Evolutionary conservation across 23 tunicate species (phyloP).

Genomic region (Corella eumyota): DNA sequence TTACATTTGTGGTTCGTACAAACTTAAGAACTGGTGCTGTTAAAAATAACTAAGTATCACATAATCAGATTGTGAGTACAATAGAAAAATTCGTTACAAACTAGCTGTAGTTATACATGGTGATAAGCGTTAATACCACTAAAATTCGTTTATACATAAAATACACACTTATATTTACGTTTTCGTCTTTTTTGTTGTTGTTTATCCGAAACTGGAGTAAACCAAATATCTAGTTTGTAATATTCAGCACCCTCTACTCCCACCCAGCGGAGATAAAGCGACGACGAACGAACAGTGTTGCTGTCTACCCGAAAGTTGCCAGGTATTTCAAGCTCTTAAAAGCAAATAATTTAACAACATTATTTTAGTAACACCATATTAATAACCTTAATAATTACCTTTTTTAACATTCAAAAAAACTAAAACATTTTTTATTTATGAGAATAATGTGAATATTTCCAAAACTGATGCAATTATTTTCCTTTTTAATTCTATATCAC

Average conservation of each 20-base stretch:
- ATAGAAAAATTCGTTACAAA: no score
- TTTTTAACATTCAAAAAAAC: no score
- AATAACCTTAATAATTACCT: neutral
- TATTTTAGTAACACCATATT: neutral
- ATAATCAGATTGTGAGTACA: no score
- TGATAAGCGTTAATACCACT: no score
- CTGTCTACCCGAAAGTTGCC: slow-evolving; percentile 23
- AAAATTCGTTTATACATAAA: no score
- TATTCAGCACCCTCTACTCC: slow-evolving; percentile 12
- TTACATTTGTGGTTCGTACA: slow-evolving; percentile 8
- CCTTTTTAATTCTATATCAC: neutral
- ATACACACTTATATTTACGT: no score
- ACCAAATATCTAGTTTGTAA: slow-evolving; percentile 27
- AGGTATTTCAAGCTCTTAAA: slow-evolving; percentile 34
- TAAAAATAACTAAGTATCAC: neutral
- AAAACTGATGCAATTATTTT: neutral
- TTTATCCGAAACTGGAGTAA: no score
- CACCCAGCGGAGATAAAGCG: slow-evolving; percentile 47
- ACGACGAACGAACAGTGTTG: slow-evolving; percentile 25
- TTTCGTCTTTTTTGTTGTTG: no score
- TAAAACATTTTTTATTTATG: neutral
- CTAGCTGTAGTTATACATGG: no score
- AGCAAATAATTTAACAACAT: neutral
- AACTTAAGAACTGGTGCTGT: neutral
- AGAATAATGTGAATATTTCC: neutral